Conservation (phyloP, 35 echinoderm and acorn worm genomes). For the Patiria miniata region DNA sequence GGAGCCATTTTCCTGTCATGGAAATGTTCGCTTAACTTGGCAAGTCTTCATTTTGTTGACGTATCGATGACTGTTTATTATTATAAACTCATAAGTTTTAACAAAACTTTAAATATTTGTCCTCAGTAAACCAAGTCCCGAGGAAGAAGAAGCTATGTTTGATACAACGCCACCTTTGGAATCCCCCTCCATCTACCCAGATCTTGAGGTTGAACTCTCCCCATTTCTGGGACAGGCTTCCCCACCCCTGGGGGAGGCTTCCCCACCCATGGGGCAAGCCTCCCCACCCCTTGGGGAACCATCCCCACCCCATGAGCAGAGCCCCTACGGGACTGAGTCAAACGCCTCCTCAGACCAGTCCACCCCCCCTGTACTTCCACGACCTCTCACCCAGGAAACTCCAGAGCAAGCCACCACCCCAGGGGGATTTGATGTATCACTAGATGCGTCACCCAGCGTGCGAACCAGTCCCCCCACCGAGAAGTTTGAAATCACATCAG, state of each 20-base stretch:
- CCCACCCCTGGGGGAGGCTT: not conserved
- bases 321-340: no score
- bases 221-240: not conserved
- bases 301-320: not conserved
- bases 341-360: no score
- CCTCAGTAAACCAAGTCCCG: not conserved
- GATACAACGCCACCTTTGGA: not conserved
- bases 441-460: not conserved
- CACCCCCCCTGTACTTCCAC: no score
- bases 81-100: no score
- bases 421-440: not conserved
- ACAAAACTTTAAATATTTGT: no score
- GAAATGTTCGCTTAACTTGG: not conserved
- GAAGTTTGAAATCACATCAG: not conserved
- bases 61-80: no score
- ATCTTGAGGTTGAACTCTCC: not conserved
- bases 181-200: not conserved
- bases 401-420: not conserved
- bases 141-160: not conserved
- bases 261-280: not conserved
- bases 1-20: not conserved
- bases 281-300: not conserved
- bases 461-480: conserved; percentile 22
- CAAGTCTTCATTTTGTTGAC: not conserved
- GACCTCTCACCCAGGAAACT: no score